Percentiles rank a stretch among this genome's conserved stretches.
phyloP scores from a whole-genome alignment of 2,888 invertebrate species.

The Rhamphomyia laevipes region DNA sequence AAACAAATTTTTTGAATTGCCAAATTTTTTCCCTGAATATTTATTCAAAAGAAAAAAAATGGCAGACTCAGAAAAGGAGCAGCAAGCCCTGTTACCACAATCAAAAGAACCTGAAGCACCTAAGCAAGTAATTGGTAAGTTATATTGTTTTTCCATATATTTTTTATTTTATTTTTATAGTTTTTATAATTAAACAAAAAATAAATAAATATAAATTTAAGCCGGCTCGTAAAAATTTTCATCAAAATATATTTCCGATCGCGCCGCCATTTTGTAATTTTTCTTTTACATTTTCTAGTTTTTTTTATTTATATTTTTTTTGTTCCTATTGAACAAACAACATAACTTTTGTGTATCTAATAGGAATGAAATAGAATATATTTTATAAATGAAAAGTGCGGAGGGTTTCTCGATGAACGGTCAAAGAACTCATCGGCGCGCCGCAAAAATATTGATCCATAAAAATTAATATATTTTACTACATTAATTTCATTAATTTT shows the following conservation, averaged over 20 bases:
- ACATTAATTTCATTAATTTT: too few species aligned
- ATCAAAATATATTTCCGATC: conserved; percentile 21
- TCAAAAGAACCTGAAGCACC: conserved; percentile 35
- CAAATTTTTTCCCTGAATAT: too few species aligned
- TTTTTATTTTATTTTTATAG: not conserved
- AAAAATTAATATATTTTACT: too few species aligned
- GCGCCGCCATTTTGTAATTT: conserved; percentile 30
- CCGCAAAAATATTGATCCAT: too few species aligned
- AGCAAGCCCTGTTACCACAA: conserved; percentile 27
- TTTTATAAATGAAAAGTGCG: too few species aligned
- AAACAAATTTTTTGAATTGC: conserved; percentile 15
- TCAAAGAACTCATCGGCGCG: too few species aligned
- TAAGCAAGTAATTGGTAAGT: conserved; percentile 78
- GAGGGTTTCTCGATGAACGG: too few species aligned
- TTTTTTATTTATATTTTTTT: not conserved
- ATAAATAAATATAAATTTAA: too few species aligned
- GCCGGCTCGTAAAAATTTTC: conserved; percentile 3
- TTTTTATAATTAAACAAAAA: too few species aligned
- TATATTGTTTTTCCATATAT: not conserved
- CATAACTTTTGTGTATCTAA: not conserved
- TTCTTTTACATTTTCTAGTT: not conserved
- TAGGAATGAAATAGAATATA: not conserved
- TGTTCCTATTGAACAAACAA: too few species aligned
- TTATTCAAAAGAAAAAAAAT: conserved; percentile 63
- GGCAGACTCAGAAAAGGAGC: conserved; percentile 86